A percentile compares a stretch with the other conserved stretches of the same genome.
These are phyloP conservation scores for Nanorana parkeri DNA, from an alignment of 2,113 vertebrate genomes.

Conservation along the genomic window DNA sequence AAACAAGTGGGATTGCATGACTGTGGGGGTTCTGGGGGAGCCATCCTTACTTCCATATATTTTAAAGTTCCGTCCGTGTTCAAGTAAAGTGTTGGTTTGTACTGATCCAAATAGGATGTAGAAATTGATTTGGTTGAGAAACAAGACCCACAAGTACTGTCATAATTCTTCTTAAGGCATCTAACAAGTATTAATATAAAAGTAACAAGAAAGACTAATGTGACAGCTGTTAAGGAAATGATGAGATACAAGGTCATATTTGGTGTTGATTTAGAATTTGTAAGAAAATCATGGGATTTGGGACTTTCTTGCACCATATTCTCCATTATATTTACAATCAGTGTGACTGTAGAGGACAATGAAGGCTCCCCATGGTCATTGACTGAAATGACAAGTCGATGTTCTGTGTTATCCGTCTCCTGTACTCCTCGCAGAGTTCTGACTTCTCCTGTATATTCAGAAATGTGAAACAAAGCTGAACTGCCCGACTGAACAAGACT, in stretches of 20 bases:
- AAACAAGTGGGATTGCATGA: conserved; percentile 84
- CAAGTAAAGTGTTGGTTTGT: no score
- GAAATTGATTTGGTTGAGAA: conserved; percentile 68
- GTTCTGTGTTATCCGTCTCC: conserved; percentile 67
- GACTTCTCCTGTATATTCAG: conserved; percentile 68
- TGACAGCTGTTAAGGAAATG: conserved; percentile 64
- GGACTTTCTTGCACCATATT: conserved; percentile 68
- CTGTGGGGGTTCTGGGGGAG: conserved; percentile 69
- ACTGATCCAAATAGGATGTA: conserved; percentile 61
- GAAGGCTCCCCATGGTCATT: conserved; percentile 68
- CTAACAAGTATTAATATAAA: conserved; percentile 67
- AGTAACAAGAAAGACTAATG: conserved; percentile 66
- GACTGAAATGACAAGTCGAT: conserved; percentile 67
- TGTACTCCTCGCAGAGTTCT: conserved; percentile 67
- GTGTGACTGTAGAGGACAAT: conserved; percentile 59
- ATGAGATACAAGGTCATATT: conserved; percentile 65
- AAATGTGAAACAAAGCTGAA: conserved; percentile 68
- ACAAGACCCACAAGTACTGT: conserved; percentile 69
- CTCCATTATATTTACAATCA: conserved; percentile 34
- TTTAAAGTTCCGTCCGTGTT: no score
- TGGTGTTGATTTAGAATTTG: conserved; percentile 49
- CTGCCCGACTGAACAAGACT: conserved; percentile 65
- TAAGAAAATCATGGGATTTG: conserved; percentile 70
- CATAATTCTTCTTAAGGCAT: conserved; percentile 57
- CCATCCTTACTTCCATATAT: no score